Conservation (phyloP, 2,113 vertebrate genomes). For the Kryptolebias marmoratus region DNA sequence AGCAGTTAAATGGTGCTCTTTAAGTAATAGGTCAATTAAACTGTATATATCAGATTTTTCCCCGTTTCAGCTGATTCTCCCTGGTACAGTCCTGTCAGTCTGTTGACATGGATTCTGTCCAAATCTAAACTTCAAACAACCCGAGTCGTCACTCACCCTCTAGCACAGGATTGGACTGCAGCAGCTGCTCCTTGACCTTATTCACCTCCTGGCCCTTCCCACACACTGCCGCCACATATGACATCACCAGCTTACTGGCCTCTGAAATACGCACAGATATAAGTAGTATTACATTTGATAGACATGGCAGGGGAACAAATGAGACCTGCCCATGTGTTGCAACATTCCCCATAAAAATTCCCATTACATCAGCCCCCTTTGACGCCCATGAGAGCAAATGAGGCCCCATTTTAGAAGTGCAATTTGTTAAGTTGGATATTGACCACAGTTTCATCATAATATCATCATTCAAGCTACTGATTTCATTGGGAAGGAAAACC, state of each 20-base stretch:
- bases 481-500: constrained; percentile 17
- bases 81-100: background rate
- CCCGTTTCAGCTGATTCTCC: background rate
- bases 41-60: background rate
- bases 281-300: constrained; percentile 33
- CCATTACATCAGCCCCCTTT: constrained; percentile 67
- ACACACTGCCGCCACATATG: constrained; percentile 97
- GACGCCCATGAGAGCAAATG: constrained; percentile 40
- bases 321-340: constrained; percentile 9
- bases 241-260: constrained; percentile 99
- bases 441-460: constrained; percentile 58
- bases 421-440: constrained; percentile 38
- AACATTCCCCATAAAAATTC: constrained; percentile 49
- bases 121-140: constrained; percentile 14
- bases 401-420: constrained; percentile 10
- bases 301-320: constrained; percentile 47
- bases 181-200: constrained; percentile 97
- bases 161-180: constrained; percentile 98
- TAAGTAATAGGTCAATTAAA: too few species aligned
- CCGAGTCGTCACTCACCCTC: constrained; percentile 86
- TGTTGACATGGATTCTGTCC: background rate
- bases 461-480: constrained; percentile 47
- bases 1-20: too few species aligned
- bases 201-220: constrained; percentile 98
- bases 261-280: constrained; percentile 81